These are phyloP conservation scores for Telenomus remus DNA, from an alignment of 1,140 invertebrate genomes.

Conservation along the genomic window DNA sequence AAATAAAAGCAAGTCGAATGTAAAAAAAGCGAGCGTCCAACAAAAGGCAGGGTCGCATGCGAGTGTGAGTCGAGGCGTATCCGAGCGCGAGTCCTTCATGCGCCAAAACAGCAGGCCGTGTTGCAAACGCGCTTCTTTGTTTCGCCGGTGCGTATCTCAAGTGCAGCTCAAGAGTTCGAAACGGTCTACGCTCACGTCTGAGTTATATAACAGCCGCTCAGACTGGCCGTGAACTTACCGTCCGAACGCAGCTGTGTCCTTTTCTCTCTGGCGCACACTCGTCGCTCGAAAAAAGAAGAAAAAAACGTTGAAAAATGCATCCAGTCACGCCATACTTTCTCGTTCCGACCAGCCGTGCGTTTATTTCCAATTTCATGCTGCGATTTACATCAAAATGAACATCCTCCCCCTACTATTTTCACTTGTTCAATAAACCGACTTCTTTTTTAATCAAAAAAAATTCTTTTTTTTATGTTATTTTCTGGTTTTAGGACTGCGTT, in stretches of 20 bases:
- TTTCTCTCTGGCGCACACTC: constrained; percentile 55
- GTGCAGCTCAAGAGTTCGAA: constrained; percentile 60
- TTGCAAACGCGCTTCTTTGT: constrained; percentile 54
- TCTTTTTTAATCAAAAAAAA: too few species aligned
- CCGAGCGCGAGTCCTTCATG: constrained; percentile 39
- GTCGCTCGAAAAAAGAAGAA: constrained; percentile 43
- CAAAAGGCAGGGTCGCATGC: constrained; percentile 5
- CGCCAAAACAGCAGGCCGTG: constrained; percentile 29
- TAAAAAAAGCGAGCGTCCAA: not conserved
- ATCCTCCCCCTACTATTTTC: too few species aligned
- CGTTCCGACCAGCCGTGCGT: constrained; percentile 13
- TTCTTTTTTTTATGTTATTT: too few species aligned
- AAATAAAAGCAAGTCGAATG: not conserved
- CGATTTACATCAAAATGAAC: constrained; percentile 14
- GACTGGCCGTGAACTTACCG: constrained; percentile 75
- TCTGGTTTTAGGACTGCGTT: too few species aligned
- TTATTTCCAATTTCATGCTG: too few species aligned
- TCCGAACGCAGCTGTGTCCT: constrained; percentile 65
- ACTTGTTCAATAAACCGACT: too few species aligned
- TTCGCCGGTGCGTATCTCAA: constrained; percentile 59
- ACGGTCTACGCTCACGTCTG: constrained; percentile 56
- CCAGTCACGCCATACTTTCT: constrained; percentile 51
- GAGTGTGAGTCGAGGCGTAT: constrained; percentile 8
- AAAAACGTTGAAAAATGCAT: constrained; percentile 58
- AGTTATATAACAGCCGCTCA: constrained; percentile 71